These are phyloP conservation scores for Xiphophorus couchianus DNA, from an alignment of 2,113 vertebrate genomes.

Conservation along the genomic window DNA sequence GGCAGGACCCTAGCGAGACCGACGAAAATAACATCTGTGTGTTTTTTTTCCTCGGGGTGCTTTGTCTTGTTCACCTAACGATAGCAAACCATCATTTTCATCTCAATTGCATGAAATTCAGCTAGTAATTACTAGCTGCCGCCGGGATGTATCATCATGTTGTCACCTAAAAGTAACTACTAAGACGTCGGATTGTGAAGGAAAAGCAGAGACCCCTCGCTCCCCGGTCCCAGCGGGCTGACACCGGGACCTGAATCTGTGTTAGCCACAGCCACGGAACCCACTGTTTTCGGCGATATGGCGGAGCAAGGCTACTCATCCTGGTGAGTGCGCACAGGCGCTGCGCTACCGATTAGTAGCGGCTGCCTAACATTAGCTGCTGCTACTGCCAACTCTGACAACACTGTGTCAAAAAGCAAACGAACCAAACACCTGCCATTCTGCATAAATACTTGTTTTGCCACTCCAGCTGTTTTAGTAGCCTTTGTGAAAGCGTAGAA, in stretches of 20 bases:
- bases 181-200: slow-evolving; percentile 68
- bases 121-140: slow-evolving; percentile 76
- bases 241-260: slow-evolving; percentile 72
- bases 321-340: slow-evolving; percentile 80
- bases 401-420: slow-evolving; percentile 21
- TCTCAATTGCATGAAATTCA: slow-evolving; percentile 67
- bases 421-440: background rate
- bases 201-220: slow-evolving; percentile 51
- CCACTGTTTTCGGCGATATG: slow-evolving; percentile 82
- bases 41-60: slow-evolving; percentile 56
- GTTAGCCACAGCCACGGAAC: slow-evolving; percentile 69
- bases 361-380: slow-evolving; percentile 35
- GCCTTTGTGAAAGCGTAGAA: background rate
- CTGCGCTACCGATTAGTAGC: slow-evolving; percentile 43
- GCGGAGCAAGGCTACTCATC: slow-evolving; percentile 86
- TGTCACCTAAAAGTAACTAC: slow-evolving; percentile 69
- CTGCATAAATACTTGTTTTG: background rate
- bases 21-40: slow-evolving; percentile 63
- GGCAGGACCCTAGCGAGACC: slow-evolving; percentile 63
- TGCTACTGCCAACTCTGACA: slow-evolving; percentile 17
- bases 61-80: slow-evolving; percentile 80
- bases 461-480: accelerated
- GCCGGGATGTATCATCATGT: slow-evolving; percentile 77
- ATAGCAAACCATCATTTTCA: slow-evolving; percentile 73
- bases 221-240: slow-evolving; percentile 66